Evolutionary conservation across 2,888 invertebrate genomes (phyloP).

Genomic region (Rhopalosiphum nymphaeae): DNA sequence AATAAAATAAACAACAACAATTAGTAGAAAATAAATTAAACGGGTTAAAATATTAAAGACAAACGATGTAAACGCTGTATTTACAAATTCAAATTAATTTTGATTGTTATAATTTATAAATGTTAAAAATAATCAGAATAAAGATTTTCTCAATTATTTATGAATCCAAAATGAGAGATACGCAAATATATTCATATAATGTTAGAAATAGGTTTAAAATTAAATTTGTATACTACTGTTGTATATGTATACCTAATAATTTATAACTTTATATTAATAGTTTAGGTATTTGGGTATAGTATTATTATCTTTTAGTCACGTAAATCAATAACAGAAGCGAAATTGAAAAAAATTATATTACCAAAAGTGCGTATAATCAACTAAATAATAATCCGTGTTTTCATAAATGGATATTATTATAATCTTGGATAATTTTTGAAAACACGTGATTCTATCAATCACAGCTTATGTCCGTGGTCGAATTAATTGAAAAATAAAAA

Average conservation of each 20-base stretch:
- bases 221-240: too few relatives aligned
- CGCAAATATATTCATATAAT: neutral
- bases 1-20: neutral
- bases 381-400: neutral
- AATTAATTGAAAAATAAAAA: constrained; percentile 46
- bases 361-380: neutral
- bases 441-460: neutral
- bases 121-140: neutral
- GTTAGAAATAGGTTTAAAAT: neutral
- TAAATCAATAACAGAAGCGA: neutral
- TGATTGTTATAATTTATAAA: neutral
- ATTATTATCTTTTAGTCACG: neutral
- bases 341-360: constrained; percentile 22
- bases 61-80: neutral
- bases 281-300: neutral
- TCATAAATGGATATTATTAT: neutral
- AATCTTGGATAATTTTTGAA: constrained; percentile 9
- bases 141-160: neutral
- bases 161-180: neutral
- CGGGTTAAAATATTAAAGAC: neutral
- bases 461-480: neutral
- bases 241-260: neutral
- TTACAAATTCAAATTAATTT: neutral
- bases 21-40: neutral
- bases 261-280: neutral